A percentile compares a stretch with the other conserved stretches of the same genome.
Evolutionary conservation across 1,140 invertebrate genomes (phyloP).

Genomic region (Planococcus citri): DNA sequence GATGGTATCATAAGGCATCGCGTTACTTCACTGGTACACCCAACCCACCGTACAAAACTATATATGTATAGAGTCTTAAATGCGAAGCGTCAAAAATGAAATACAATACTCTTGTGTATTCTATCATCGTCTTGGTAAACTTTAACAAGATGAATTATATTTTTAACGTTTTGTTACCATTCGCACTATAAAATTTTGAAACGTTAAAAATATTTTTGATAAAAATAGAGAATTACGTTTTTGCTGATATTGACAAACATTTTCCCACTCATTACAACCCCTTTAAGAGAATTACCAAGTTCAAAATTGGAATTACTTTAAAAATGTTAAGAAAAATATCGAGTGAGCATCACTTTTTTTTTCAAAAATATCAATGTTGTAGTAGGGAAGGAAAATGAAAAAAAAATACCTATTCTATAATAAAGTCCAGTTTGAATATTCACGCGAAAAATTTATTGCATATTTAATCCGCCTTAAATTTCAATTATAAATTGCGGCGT

Average conservation of each 20-base stretch:
- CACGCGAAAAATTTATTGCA: background rate
- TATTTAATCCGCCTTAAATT: background rate
- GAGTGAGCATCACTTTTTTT: too few relatives aligned
- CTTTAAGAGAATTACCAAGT: too few relatives aligned
- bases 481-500: background rate
- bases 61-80: background rate
- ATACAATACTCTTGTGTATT: conserved; percentile 3
- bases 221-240: background rate
- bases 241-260: background rate
- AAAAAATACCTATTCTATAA: too few relatives aligned
- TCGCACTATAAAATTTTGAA: background rate
- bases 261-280: background rate
- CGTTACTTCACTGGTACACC: background rate
- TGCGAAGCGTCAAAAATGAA: background rate
- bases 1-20: background rate
- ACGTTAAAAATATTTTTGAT: background rate
- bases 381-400: too few relatives aligned
- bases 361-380: too few relatives aligned
- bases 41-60: background rate
- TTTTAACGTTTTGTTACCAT: background rate
- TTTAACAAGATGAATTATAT: conserved; percentile 8
- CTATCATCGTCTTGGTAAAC: conserved; percentile 6
- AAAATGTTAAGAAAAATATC: too few relatives aligned
- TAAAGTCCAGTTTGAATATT: conserved; percentile 1
- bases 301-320: too few relatives aligned